Evolutionary conservation across 2,888 invertebrate genomes (phyloP).

Genomic region (Mystacides longicornis): DNA sequence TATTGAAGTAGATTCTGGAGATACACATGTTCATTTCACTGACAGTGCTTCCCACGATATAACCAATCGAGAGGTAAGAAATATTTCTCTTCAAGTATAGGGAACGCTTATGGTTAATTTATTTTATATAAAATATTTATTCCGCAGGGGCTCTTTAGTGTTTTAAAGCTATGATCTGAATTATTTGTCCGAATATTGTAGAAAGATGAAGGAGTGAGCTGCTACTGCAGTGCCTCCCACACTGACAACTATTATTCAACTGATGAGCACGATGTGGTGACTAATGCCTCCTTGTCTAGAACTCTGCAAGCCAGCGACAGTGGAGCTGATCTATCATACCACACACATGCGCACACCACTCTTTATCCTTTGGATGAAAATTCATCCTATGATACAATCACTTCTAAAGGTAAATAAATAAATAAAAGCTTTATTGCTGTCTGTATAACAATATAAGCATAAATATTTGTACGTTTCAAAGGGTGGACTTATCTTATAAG

Average conservation of each 20-base stretch:
- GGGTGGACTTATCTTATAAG: no score
- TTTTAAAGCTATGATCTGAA: background rate
- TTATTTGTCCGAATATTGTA: constrained; percentile 28
- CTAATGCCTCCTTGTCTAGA: constrained; percentile 26
- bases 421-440: no score
- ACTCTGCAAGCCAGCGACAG: constrained; percentile 64
- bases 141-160: background rate
- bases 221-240: constrained; percentile 71
- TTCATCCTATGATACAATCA: background rate
- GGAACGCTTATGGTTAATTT: no score
- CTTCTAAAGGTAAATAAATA: background rate
- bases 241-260: constrained; percentile 67
- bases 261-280: constrained; percentile 60
- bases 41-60: constrained; percentile 32
- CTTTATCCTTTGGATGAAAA: background rate
- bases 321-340: constrained; percentile 62
- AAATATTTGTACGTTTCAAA: no score
- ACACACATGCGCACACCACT: background rate
- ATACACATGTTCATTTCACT: constrained; percentile 44
- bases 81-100: background rate
- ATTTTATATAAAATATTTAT: no score
- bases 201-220: constrained; percentile 56
- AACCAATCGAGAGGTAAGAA: constrained; percentile 36
- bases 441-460: no score
- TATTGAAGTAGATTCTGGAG: constrained; percentile 38